phyloP scores from a whole-genome alignment of 2,113 vertebrate genomes.

The Festucalex cinctus region DNA sequence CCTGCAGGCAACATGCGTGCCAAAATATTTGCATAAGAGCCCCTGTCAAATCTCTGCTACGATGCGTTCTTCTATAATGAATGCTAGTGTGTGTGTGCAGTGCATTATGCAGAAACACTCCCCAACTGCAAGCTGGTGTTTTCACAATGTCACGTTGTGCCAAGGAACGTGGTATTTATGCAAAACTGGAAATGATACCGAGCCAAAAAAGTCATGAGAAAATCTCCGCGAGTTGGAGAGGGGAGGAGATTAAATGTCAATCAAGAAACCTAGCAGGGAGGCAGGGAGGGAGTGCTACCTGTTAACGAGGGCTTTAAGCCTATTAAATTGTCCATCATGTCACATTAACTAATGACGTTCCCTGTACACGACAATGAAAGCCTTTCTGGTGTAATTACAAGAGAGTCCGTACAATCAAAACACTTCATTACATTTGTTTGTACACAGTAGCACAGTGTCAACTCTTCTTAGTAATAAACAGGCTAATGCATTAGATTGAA shows the following conservation, averaged over 20 bases:
- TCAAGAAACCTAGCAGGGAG: conserved; percentile 36
- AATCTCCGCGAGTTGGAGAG: conserved; percentile 20
- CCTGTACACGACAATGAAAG: conserved; percentile 25
- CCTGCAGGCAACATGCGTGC: conserved; percentile 12
- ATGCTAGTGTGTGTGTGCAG: not conserved
- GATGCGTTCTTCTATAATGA: conserved; percentile 22
- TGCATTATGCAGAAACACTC: conserved; percentile 22
- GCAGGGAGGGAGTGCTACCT: conserved; percentile 36
- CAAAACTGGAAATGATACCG: conserved; percentile 16
- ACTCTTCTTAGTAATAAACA: not conserved
- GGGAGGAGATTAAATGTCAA: conserved; percentile 49
- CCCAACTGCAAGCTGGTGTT: not conserved
- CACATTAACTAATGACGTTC: conserved; percentile 56
- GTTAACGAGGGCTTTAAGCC: conserved; percentile 46
- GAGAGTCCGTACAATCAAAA: conserved; percentile 17
- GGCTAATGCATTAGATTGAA: not conserved
- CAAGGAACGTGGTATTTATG: conserved; percentile 28
- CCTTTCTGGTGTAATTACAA: conserved; percentile 12
- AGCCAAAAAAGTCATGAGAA: conserved; percentile 27
- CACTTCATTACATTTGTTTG: conserved; percentile 6
- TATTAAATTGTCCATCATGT: conserved; percentile 21
- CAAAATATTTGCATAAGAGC: conserved; percentile 34
- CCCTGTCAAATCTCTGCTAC: conserved; percentile 15
- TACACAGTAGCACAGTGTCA: conserved; percentile 6
- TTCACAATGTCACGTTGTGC: conserved; percentile 12